Evolutionary conservation across 2,888 invertebrate species (phyloP), one percentile per base, ranked within the genome.

Genomic region (Rhodophaea formosa): DNA sequence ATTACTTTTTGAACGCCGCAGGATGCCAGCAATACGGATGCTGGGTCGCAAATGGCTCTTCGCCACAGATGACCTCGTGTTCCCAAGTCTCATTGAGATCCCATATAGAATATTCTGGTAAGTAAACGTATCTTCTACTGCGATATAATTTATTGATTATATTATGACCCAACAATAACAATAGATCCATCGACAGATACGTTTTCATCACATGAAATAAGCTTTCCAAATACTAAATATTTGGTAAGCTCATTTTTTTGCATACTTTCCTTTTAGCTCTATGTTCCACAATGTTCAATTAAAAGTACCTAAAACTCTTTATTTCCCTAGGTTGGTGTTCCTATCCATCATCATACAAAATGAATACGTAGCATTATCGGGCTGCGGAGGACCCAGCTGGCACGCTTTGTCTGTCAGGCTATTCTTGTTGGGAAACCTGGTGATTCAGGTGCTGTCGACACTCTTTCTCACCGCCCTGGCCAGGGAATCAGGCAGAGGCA

Each of bases 31-130:
- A 1, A 44, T 63, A 30, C 61, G 60, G 16, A 49, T 65, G 3
- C 47, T 65, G 14, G 65, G 65, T 3, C 59, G 65, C 54, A 60
- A 60, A 59, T 65, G 65, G 65, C 59, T 65, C 29, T 65, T 65
- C 32, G 65, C 65, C 7, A 58, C 65, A 29, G 65, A 65, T 53
- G 65, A 65, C 23, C 55, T 65, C 35, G 65, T 65, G 29, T 63
- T 65, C 44, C 65, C 65, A 7, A 43, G 57, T 44, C 47, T 65
- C 16, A 14, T 58, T 12, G 65, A 65, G 52, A 62, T 65, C 16
- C 65, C 65, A 8, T 61, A 62, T 52, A 56, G 65, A 58, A 15
- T 60, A 39, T 15, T 59, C 56, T 65, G 65, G 65, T 63, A 51
- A 45, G 55, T 55, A 23, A 23, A 23, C 23, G 2, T 23, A 23